These are phyloP conservation scores for Nudaria mundana DNA, from an alignment of 2,888 invertebrate species.

Conservation along the genomic window DNA sequence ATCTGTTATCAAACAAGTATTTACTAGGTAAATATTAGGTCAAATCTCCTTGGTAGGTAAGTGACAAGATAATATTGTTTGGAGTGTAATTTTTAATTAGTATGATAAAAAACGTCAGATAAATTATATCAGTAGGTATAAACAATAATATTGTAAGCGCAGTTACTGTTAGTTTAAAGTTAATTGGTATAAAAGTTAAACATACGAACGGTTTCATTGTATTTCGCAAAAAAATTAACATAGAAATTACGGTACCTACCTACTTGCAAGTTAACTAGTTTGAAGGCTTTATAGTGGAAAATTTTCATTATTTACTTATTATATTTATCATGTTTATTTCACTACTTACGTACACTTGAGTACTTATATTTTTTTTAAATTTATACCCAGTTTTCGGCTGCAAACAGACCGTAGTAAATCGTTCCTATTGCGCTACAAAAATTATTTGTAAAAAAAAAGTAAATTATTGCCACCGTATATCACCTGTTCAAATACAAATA, in stretches of 20 bases:
- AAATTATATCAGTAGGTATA: conserved; percentile 21
- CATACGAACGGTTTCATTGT: neutral
- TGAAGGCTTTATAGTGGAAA: conserved; percentile 4
- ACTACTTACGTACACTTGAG: neutral
- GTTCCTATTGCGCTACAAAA: neutral
- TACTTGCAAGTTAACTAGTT: conserved; percentile 2
- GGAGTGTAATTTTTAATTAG: conserved; percentile 13
- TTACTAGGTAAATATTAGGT: conserved; percentile 6
- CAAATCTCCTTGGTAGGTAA: conserved; percentile 12
- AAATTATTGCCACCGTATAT: conserved; percentile 19
- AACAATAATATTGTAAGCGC: too few species aligned
- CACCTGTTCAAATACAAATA: conserved; percentile 64
- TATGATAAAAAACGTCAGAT: conserved; percentile 21
- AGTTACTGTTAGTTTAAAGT: too few species aligned
- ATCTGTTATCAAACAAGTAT: neutral
- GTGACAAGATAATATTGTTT: conserved; percentile 22
- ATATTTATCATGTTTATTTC: conserved; percentile 1
- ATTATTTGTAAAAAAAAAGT: conserved; percentile 10
- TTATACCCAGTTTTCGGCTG: too few species aligned
- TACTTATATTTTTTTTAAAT: neutral
- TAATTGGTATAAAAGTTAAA: neutral
- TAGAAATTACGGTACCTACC: conserved; percentile 1
- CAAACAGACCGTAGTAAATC: neutral
- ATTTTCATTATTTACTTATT: conserved; percentile 1
- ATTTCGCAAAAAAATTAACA: conserved; percentile 10